Percentiles rank a stretch among this genome's conserved stretches.
Evolutionary conservation across 2,888 invertebrate genomes (phyloP).

Genomic region (Druceiella hillmani): DNA sequence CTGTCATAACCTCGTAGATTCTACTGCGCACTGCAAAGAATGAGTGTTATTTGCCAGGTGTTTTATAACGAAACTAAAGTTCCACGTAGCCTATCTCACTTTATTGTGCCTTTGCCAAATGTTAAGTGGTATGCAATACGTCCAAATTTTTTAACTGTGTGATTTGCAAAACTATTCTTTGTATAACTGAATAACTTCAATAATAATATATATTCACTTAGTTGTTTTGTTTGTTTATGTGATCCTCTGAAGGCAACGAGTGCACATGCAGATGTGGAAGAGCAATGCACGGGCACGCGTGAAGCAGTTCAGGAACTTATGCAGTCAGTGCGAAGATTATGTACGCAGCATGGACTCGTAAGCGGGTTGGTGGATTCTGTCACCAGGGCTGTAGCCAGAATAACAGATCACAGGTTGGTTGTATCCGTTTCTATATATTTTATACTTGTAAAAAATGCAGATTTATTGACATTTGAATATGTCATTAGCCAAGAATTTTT

Average conservation of each 20-base stretch:
- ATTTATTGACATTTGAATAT: no score
- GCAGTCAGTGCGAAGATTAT: conserved; percentile 71
- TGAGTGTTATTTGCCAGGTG: no score
- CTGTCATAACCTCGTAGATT: no score
- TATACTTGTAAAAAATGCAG: no score
- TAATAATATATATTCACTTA: background rate
- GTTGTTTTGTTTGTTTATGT: no score
- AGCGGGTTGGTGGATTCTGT: conserved; percentile 86
- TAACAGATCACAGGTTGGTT: conserved; percentile 64
- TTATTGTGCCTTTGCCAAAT: no score
- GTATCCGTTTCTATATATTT: no score
- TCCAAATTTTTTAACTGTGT: background rate
- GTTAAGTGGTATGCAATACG: no score
- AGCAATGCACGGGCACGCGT: conserved; percentile 68
- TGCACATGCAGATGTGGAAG: conserved; percentile 80
- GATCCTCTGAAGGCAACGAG: conserved; percentile 58
- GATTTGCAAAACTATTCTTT: background rate
- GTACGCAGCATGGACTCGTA: conserved; percentile 85
- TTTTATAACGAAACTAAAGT: no score
- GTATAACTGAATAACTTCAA: background rate
- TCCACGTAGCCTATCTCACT: no score
- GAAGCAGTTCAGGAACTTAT: conserved; percentile 79
- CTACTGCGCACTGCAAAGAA: no score
- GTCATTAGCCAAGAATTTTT: no score
- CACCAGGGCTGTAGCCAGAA: conserved; percentile 77